Evolutionary conservation across 2,797 vertebrate species (phyloP), one percentile per base, ranked within the genome.

Genomic region (Garrulus glandarius): DNA sequence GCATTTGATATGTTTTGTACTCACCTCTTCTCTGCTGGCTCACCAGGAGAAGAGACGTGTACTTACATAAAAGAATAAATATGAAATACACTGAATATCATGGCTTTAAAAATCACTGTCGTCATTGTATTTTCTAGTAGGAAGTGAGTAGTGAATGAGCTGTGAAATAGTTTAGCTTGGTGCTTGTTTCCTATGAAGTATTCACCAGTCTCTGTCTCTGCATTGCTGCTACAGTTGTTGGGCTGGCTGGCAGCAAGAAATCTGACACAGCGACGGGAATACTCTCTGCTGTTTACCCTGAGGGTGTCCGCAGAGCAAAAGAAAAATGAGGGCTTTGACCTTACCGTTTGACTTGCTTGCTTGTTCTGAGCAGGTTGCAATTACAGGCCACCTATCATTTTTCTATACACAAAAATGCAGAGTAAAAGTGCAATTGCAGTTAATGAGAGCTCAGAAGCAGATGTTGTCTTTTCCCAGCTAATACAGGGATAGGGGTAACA

Each of bases 321-420:
- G 11, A 76, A 93, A 82, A 96, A 87, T 56, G 49, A 94, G 32
- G 27, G 12, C 10, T 90, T 92, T 89, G 78, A 93, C 92, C 85
- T 91, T 71, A 68, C 8, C 5, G 0, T 96, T 92, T 87, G 87
- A 87, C 80, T 69, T 92, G n/a, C 78, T 67, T 92, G n/a, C 44
- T 87, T 93, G 46, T 60, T 84, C 61, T 59, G 41, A 93, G 47
- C 32, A 71, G 60, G 23, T 80, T 92, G 70, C 39, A 92, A 82
- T 94, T 96, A 77, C 24, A 91, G 65, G 24, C 50, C 65, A 93
- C 56, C 30, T 84, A 87, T 87, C 41, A 93, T 82, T 93, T 93
- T 52, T 78, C 21, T 34, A 21, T 53, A 24, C 30, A 76, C 23
- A 70, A 36, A 94, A 91, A 80, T 47, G 72, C 19, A 78, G 27